phyloP scores from a whole-genome alignment of 1,140 invertebrate species.

The Lanistes nyassanus region DNA sequence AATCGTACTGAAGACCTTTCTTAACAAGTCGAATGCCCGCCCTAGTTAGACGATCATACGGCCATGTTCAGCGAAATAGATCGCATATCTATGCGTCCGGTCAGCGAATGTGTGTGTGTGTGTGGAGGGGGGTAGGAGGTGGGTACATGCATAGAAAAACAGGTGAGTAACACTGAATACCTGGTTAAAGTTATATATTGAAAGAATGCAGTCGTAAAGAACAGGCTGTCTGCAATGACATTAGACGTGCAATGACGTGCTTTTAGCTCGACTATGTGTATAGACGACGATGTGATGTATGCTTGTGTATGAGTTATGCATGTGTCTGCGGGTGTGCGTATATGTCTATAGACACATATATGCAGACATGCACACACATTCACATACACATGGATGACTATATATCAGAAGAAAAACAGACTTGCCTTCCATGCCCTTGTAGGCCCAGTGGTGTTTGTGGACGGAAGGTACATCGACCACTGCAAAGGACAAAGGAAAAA shows the following conservation, averaged over 20 bases:
- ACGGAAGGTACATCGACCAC: neutral
- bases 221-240: neutral
- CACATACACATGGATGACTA: neutral
- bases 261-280: neutral
- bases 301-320: too few species aligned
- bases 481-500: too few species aligned
- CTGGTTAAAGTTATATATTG: neutral
- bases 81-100: too few species aligned
- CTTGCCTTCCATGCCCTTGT: constrained; percentile 33
- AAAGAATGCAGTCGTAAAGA: neutral
- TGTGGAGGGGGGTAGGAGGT: too few species aligned
- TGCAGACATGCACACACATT: neutral
- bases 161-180: too few species aligned
- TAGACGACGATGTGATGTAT: too few species aligned
- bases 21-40: too few species aligned
- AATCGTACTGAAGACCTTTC: neutral
- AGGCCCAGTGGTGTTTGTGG: constrained; percentile 32
- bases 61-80: too few species aligned
- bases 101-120: neutral
- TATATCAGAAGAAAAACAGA: neutral
- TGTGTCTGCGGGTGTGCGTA: neutral
- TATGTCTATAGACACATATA: neutral
- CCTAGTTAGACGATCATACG: too few species aligned
- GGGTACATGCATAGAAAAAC: too few species aligned
- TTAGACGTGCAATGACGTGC: neutral